Conservation (phyloP, 2,888 invertebrate species). For the Spisula solida region DNA sequence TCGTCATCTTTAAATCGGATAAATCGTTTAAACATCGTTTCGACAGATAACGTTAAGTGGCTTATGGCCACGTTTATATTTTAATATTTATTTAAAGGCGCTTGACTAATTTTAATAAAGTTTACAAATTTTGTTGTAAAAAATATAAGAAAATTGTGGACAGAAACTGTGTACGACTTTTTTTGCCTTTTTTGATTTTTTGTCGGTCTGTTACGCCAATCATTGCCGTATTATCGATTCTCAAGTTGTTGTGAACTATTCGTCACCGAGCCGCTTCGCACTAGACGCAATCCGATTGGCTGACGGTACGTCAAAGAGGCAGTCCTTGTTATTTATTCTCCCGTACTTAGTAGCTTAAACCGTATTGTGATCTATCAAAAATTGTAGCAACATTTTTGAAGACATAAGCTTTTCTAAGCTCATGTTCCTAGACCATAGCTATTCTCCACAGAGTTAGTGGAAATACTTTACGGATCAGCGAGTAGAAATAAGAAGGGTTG, state of each 20-base stretch:
- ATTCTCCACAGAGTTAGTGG: slow-evolving; percentile 71
- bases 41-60: slow-evolving; percentile 59
- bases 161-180: not conserved
- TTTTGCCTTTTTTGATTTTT: slow-evolving; percentile 23
- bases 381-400: slow-evolving; percentile 75
- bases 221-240: slow-evolving; percentile 60
- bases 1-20: slow-evolving; percentile 65
- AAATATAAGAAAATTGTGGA: not conserved
- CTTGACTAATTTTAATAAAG: not conserved
- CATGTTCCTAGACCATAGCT: slow-evolving; percentile 66
- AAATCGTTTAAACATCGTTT: slow-evolving; percentile 63
- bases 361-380: slow-evolving; percentile 75
- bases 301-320: slow-evolving; percentile 62
- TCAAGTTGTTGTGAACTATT: slow-evolving; percentile 48
- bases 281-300: slow-evolving; percentile 57
- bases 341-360: slow-evolving; percentile 69
- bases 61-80: slow-evolving; percentile 51
- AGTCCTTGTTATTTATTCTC: slow-evolving; percentile 68
- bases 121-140: not conserved
- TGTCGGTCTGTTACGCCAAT: slow-evolving; percentile 49
- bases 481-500: slow-evolving; percentile 51
- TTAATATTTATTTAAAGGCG: slow-evolving; percentile 42
- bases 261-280: slow-evolving; percentile 28
- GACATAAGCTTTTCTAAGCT: slow-evolving; percentile 78
- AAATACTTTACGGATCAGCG: slow-evolving; percentile 66